Evolutionary conservation across 2,797 vertebrate species (phyloP).

Genomic region (Brachymystax lenok): DNA sequence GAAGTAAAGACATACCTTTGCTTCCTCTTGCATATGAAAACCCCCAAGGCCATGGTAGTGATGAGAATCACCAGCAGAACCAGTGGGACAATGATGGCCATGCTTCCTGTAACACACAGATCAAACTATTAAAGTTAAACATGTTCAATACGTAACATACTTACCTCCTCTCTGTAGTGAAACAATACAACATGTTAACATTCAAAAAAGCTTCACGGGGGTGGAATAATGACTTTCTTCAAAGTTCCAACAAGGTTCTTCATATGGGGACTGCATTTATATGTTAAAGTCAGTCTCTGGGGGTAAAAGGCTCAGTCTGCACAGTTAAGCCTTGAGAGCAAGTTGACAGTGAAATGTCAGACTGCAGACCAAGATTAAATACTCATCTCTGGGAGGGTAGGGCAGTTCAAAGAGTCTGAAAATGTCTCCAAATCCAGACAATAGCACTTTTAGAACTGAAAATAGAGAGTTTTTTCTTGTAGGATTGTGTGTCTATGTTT

Average conservation of each 20-base stretch:
- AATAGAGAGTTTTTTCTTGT: background rate
- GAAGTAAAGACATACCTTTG: constrained; percentile 69
- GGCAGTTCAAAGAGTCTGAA: background rate
- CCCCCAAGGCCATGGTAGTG: constrained; percentile 82
- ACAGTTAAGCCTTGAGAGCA: background rate
- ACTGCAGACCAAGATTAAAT: background rate
- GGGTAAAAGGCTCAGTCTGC: background rate
- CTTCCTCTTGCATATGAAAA: constrained; percentile 85
- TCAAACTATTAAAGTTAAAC: background rate
- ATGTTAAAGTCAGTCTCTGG: background rate
- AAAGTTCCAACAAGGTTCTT: background rate
- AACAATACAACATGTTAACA: background rate
- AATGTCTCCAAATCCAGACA: constrained; percentile 4
- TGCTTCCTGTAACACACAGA: constrained; percentile 75
- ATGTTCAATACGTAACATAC: too few species aligned
- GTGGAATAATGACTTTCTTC: background rate
- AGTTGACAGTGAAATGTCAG: background rate
- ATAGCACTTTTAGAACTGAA: background rate
- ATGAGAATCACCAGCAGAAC: constrained; percentile 83
- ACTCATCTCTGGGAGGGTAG: constrained; percentile 11
- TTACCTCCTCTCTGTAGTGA: background rate
- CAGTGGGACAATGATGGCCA: constrained; percentile 86
- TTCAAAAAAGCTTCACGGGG: constrained; percentile 7
- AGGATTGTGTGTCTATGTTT: background rate
- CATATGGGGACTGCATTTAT: background rate